Percentiles rank a stretch among this genome's conserved stretches.
phyloP scores from a whole-genome alignment of 2,113 vertebrate species.

The Saccopteryx leptura region DNA sequence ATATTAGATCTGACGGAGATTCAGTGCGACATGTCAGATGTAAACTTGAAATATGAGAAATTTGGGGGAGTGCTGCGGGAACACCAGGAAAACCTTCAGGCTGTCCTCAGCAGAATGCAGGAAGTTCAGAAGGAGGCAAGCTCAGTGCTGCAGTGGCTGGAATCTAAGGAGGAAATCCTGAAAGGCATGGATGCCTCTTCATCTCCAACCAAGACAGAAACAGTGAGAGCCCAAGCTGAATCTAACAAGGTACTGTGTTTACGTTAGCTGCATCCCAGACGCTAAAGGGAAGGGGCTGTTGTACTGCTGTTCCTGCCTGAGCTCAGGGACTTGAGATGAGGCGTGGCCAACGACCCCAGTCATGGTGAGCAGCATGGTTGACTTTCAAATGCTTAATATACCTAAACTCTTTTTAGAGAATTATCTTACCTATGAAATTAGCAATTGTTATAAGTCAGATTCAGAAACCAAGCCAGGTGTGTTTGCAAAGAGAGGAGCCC shows the following conservation, averaged over 20 bases:
- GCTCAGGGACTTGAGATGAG: background rate
- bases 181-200: slow-evolving; percentile 88
- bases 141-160: slow-evolving; percentile 92
- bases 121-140: slow-evolving; percentile 90
- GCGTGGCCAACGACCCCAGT: too few relatives aligned
- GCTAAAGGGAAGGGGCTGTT: background rate
- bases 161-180: slow-evolving; percentile 91
- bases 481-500: slow-evolving; percentile 9
- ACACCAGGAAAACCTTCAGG: slow-evolving; percentile 89
- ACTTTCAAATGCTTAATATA: slow-evolving; percentile 17
- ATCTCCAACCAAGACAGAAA: slow-evolving; percentile 94
- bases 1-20: slow-evolving; percentile 96
- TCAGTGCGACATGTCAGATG: slow-evolving; percentile 95
- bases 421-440: slow-evolving; percentile 55
- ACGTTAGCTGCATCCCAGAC: rapidly evolving
- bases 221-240: slow-evolving; percentile 93
- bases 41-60: slow-evolving; percentile 91
- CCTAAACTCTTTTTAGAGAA: slow-evolving; percentile 13
- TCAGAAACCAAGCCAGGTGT: slow-evolving; percentile 48
- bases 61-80: slow-evolving; percentile 91
- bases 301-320: background rate
- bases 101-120: slow-evolving; percentile 90
- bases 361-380: background rate
- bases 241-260: slow-evolving; percentile 94
- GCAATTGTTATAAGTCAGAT: slow-evolving; percentile 37